These are phyloP conservation scores for Cylas formicarius DNA, from an alignment of 1,140 invertebrate genomes.

Conservation along the genomic window DNA sequence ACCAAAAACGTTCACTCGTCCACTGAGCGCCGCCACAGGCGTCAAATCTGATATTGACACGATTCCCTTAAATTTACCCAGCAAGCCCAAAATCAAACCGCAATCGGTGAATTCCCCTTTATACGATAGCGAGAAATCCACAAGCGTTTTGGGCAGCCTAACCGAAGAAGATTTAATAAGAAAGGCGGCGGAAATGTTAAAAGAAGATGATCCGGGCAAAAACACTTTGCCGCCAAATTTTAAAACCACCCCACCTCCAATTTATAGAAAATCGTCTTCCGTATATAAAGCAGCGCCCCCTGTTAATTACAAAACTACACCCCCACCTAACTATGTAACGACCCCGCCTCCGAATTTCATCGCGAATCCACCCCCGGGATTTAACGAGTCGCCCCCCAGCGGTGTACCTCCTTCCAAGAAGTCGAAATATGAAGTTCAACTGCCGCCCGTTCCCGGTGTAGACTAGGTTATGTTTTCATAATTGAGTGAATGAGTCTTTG, in stretches of 20 bases:
- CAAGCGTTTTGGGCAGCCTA: conserved; percentile 46
- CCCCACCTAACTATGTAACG: too few relatives aligned
- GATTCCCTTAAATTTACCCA: conserved; percentile 41
- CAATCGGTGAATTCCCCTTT: conserved; percentile 9
- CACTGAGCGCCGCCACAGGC: conserved; percentile 14
- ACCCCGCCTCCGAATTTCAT: too few relatives aligned
- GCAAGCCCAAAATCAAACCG: conserved; percentile 32
- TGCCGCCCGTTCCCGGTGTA: conserved; percentile 30
- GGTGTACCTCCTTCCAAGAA: conserved; percentile 10
- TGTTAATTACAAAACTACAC: too few relatives aligned
- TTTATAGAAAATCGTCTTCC: conserved; percentile 4
- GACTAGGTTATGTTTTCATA: conserved; percentile 18
- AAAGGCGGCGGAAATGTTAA: conserved; percentile 52
- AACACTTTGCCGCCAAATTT: too few relatives aligned
- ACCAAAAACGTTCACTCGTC: conserved; percentile 37
- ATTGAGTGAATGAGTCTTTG: too few relatives aligned
- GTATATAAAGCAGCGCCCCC: neutral
- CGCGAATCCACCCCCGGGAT: neutral
- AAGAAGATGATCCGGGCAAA: conserved; percentile 28
- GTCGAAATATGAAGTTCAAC: conserved; percentile 22
- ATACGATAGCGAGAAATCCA: conserved; percentile 21
- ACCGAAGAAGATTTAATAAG: conserved; percentile 50
- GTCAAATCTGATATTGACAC: conserved; percentile 25
- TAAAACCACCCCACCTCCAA: conserved; percentile 8
- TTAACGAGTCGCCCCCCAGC: neutral